Percentiles rank a stretch among this genome's conserved stretches.
phyloP scores from a whole-genome alignment of 2,113 vertebrate species.

The Hemiprocne comata region DNA sequence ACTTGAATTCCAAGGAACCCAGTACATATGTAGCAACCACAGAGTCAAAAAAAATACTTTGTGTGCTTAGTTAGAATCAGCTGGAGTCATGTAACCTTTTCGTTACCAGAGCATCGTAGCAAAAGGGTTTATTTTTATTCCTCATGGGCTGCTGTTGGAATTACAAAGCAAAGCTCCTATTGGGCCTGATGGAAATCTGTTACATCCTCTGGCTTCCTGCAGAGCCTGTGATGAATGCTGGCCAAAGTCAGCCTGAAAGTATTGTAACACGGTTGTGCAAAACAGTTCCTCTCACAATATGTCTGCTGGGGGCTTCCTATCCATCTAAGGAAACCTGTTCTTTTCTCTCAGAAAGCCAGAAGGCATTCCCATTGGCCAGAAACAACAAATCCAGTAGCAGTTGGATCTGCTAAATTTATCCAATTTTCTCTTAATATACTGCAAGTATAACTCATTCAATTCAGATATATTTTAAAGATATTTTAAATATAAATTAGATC shows the following conservation, averaged over 20 bases:
- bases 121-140: background rate
- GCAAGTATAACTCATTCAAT: background rate
- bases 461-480: background rate
- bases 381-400: background rate
- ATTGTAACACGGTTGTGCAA: background rate
- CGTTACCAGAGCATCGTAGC: background rate
- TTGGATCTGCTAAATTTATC: background rate
- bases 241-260: background rate
- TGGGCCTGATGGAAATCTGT: background rate
- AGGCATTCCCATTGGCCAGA: background rate
- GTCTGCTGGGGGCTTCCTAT: background rate
- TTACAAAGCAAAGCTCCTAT: background rate
- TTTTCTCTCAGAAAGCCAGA: background rate
- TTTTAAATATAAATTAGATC: background rate
- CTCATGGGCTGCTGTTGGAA: background rate
- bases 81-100: conserved; percentile 22
- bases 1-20: conserved; percentile 54
- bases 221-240: background rate
- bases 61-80: conserved; percentile 27
- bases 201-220: background rate
- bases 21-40: background rate
- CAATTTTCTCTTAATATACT: background rate
- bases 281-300: background rate
- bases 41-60: background rate
- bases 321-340: background rate